Evolutionary conservation across 2,888 invertebrate species (phyloP).

Genomic region (Cyaniris semiargus): DNA sequence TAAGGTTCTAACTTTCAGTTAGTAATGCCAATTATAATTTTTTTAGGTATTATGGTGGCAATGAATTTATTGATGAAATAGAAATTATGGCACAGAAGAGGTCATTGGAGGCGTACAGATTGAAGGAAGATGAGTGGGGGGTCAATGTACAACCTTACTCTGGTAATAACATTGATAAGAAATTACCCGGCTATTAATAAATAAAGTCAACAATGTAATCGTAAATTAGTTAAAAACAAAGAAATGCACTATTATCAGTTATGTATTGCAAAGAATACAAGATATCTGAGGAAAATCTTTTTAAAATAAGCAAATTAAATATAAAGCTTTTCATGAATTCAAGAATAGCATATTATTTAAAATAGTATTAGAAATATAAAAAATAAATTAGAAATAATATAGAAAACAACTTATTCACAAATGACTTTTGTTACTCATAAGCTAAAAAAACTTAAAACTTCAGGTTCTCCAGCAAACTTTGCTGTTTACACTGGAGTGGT

Average conservation of each 20-base stretch:
- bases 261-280: not conserved
- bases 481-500: slow-evolving; percentile 95
- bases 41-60: slow-evolving; percentile 97
- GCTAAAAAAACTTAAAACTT: slow-evolving; percentile 10
- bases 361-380: not conserved
- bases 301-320: not conserved
- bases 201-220: slow-evolving; percentile 6
- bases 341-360: too few species aligned
- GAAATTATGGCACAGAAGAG: slow-evolving; percentile 94
- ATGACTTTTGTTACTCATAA: too few species aligned
- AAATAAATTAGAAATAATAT: not conserved
- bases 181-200: slow-evolving; percentile 4
- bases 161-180: slow-evolving; percentile 64
- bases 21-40: not conserved
- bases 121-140: slow-evolving; percentile 94
- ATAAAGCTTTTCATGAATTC: not conserved
- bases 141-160: slow-evolving; percentile 99
- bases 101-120: slow-evolving; percentile 89
- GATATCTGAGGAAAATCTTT: not conserved
- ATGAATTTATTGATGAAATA: slow-evolving; percentile 96
- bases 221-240: not conserved
- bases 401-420: too few species aligned
- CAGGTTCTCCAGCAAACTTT: slow-evolving; percentile 96
- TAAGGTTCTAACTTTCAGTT: not conserved
- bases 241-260: not conserved